Percentiles rank a stretch among this genome's conserved stretches.
Conservation (phyloP, 2,888 invertebrate genomes). For the Eristalis tenax region DNA sequence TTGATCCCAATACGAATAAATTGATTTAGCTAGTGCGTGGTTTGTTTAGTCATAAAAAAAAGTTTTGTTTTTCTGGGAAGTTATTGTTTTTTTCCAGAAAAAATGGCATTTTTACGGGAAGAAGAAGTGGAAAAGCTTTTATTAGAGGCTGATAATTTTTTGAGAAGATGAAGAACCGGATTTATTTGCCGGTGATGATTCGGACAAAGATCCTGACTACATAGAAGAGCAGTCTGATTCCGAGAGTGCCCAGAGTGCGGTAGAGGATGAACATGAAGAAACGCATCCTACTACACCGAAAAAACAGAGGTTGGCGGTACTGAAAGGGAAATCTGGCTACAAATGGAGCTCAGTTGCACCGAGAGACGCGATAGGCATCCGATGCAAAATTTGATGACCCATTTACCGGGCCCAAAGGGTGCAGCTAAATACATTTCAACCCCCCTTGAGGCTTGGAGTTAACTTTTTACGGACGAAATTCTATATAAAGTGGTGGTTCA, state of each 20-base stretch:
- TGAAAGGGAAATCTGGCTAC: conserved; percentile 17
- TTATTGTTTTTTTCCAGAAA: conserved; percentile 1
- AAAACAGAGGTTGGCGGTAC: conserved; percentile 5
- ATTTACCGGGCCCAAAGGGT: conserved; percentile 19
- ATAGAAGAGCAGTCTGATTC: conserved; percentile 24
- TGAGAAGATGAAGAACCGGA: conserved; percentile 27
- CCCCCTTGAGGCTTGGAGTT: conserved; percentile 21
- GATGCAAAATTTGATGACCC: conserved; percentile 17
- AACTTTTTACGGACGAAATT: conserved; percentile 34
- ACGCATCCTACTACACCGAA: conserved; percentile 14
- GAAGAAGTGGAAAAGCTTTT: too few species aligned
- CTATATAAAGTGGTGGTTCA: conserved; percentile 13
- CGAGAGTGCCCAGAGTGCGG: conserved; percentile 22
- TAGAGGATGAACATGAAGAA: conserved; percentile 12
- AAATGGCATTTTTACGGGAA: too few species aligned
- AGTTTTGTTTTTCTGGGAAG: not conserved
- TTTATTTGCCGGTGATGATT: conserved; percentile 34
- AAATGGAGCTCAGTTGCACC: conserved; percentile 24
- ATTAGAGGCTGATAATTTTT: conserved; percentile 12
- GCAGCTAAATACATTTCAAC: conserved; percentile 26
- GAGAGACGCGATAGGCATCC: conserved; percentile 24
- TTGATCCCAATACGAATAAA: not conserved
- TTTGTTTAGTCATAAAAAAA: conserved; percentile 4
- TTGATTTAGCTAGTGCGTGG: not conserved
- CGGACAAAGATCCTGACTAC: conserved; percentile 37